These are phyloP conservation scores for Ooceraea biroi DNA, from an alignment of 1,140 invertebrate genomes.

Conservation along the genomic window DNA sequence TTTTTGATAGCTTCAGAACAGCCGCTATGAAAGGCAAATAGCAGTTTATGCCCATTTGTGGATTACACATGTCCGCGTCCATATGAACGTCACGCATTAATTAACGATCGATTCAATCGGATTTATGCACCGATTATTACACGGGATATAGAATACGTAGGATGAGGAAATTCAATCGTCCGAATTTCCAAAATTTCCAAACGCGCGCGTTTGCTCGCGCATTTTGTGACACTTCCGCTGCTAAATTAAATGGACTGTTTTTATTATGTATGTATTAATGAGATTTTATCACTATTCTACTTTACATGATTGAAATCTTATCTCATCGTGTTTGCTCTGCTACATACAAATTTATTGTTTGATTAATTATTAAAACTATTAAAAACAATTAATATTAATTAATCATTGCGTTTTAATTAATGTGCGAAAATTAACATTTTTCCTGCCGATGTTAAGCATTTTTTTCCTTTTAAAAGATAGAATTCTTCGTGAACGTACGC, in stretches of 20 bases:
- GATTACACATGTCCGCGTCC: background rate
- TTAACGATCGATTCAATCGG: constrained; percentile 24
- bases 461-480: no score
- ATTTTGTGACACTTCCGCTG: background rate
- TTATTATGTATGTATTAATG: background rate
- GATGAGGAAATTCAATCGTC: background rate
- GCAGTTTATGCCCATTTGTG: constrained; percentile 36
- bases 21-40: constrained; percentile 25
- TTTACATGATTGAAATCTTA: background rate
- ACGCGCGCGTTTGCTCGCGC: background rate
- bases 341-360: no score
- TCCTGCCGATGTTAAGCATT: no score
- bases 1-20: constrained; percentile 2
- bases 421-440: no score
- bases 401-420: no score
- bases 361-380: no score
- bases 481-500: constrained; percentile 82
- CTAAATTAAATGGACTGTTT: background rate
- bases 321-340: background rate
- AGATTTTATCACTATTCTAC: background rate
- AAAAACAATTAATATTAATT: no score
- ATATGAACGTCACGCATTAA: constrained; percentile 12
- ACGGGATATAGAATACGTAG: constrained; percentile 1
- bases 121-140: constrained; percentile 27
- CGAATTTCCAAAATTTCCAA: background rate